A percentile compares a stretch with the other conserved stretches of the same genome.
phyloP scores from a whole-genome alignment of 2,797 vertebrate genomes.

The Columba guinea region DNA sequence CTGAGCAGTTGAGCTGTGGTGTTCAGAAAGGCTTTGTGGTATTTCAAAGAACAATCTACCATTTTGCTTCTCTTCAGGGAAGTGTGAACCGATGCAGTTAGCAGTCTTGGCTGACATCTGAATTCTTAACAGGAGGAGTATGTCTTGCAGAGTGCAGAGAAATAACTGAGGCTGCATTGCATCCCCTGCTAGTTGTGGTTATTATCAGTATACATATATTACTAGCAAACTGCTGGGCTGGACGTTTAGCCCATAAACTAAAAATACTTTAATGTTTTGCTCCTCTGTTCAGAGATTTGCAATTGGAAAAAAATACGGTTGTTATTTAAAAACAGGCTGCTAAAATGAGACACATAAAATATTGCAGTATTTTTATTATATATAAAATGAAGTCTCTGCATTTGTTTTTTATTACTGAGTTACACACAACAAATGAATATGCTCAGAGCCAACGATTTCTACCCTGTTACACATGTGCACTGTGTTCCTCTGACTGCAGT shows the following conservation, averaged over 20 bases:
- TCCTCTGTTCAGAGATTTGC: constrained; percentile 60
- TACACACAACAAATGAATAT: constrained; percentile 70
- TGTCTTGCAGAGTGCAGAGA: constrained; percentile 21
- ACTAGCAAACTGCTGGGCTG: constrained; percentile 57
- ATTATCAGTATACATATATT: constrained; percentile 56
- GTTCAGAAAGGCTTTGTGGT: background rate
- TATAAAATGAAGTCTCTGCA: constrained; percentile 56
- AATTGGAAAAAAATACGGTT: constrained; percentile 54
- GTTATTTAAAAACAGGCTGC: constrained; percentile 66
- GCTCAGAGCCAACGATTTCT: constrained; percentile 62
- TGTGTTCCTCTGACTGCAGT: constrained; percentile 45
- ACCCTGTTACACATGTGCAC: constrained; percentile 52
- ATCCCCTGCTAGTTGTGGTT: constrained; percentile 61
- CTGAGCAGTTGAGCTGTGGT: background rate
- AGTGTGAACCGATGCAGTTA: constrained; percentile 19
- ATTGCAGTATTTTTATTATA: constrained; percentile 65
- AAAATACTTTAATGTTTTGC: constrained; percentile 64
- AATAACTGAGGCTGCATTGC: constrained; percentile 40
- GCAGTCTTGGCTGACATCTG: constrained; percentile 31
- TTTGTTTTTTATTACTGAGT: constrained; percentile 70
- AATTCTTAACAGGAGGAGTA: constrained; percentile 33
- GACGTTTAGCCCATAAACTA: constrained; percentile 55
- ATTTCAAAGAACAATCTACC: constrained; percentile 14
- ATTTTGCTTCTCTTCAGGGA: constrained; percentile 19
- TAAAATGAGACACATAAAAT: constrained; percentile 70